Percentiles rank a stretch among this genome's conserved stretches.
Conservation (phyloP, 2,797 vertebrate species). For the Lepus oiostolus region DNA sequence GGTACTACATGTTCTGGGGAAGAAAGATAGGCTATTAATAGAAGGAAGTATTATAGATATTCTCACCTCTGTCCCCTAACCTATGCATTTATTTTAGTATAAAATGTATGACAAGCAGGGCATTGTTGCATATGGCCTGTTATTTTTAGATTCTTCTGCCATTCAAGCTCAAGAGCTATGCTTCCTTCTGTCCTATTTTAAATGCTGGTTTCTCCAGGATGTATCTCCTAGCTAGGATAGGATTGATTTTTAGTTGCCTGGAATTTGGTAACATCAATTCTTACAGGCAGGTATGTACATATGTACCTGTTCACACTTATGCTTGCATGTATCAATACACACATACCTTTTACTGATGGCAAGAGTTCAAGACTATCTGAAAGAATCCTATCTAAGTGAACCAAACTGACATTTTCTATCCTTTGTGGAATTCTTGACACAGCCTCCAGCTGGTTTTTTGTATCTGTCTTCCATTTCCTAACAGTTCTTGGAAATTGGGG, state of each 20-base stretch:
- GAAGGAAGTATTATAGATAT: background rate
- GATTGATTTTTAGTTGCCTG: background rate
- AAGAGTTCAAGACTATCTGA: background rate
- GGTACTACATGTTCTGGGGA: background rate
- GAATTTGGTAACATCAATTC: conserved; percentile 23
- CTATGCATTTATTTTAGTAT: background rate
- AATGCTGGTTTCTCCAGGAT: background rate
- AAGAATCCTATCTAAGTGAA: background rate
- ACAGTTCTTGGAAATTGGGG: background rate
- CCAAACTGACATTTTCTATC: background rate
- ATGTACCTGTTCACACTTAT: too few relatives aligned
- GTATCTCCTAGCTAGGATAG: background rate
- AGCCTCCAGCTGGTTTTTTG: background rate
- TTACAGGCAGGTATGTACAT: background rate
- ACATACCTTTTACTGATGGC: background rate
- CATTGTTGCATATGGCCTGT: background rate
- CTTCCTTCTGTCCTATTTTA: background rate
- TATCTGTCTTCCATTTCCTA: background rate
- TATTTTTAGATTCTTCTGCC: conserved; percentile 61
- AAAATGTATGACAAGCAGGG: conserved; percentile 3
- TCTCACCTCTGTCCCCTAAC: background rate
- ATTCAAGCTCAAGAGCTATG: background rate
- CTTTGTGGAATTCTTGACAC: background rate
- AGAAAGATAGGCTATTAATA: background rate
- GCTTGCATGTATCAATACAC: background rate